Evolutionary conservation across 2,113 vertebrate species (phyloP).

Genomic region (Globicephala melas): DNA sequence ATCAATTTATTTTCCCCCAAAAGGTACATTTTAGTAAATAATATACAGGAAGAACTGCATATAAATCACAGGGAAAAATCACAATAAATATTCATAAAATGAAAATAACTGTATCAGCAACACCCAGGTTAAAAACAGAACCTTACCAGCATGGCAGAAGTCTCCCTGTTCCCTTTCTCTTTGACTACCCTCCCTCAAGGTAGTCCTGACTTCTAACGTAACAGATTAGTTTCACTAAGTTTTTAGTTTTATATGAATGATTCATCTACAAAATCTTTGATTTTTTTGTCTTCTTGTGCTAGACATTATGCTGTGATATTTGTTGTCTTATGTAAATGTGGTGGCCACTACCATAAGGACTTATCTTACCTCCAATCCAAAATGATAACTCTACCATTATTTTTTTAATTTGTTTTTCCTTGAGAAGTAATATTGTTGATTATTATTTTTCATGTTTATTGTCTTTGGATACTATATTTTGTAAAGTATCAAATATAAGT

Average conservation of each 20-base stretch:
- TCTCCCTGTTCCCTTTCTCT: neutral
- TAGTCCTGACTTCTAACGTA: neutral
- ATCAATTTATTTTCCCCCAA: neutral
- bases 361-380: neutral
- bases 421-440: neutral
- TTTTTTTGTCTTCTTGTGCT: neutral
- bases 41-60: neutral
- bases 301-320: neutral
- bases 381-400: neutral
- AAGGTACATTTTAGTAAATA: neutral
- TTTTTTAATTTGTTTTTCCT: neutral
- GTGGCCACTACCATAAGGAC: accelerated
- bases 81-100: neutral
- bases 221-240: neutral
- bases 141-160: neutral
- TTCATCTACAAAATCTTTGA: neutral
- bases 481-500: neutral
- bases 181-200: neutral
- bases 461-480: neutral
- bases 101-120: neutral
- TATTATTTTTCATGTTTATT: neutral
- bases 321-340: neutral
- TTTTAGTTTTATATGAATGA: neutral
- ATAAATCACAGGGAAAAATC: neutral
- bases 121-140: neutral